These are phyloP conservation scores for Pseudomyrmex dendroicus DNA, from an alignment of 1,140 invertebrate species.

Conservation along the genomic window DNA sequence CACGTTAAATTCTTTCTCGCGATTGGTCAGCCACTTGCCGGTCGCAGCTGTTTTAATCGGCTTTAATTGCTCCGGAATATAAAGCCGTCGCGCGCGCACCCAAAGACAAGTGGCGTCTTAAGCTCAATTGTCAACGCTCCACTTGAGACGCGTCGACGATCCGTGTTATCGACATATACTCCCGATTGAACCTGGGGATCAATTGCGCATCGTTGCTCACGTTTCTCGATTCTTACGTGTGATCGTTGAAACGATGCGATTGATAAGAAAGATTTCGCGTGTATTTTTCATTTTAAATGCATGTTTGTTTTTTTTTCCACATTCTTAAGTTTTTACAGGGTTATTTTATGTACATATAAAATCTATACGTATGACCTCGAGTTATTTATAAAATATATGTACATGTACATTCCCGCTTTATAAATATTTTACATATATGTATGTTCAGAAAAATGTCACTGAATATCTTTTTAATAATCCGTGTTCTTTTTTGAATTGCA, in stretches of 20 bases:
- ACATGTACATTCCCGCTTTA: background rate
- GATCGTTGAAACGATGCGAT: background rate
- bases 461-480: background rate
- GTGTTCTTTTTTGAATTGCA: slow-evolving; percentile 1
- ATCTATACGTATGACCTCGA: background rate
- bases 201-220: background rate
- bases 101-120: slow-evolving; percentile 70
- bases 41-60: slow-evolving; percentile 77
- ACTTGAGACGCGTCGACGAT: slow-evolving; percentile 52
- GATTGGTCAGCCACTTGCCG: slow-evolving; percentile 73
- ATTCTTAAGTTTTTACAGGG: no score
- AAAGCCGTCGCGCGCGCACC: slow-evolving; percentile 64
- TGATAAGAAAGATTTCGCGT: background rate
- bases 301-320: no score
- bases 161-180: slow-evolving; percentile 51
- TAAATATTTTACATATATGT: no score
- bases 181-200: background rate
- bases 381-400: background rate
- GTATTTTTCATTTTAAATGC: background rate
- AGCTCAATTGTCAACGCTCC: slow-evolving; percentile 64
- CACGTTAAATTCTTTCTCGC: slow-evolving; percentile 7
- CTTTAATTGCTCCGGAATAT: slow-evolving; percentile 78
- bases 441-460: no score
- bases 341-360: background rate
- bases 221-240: slow-evolving; percentile 14